Evolutionary conservation across 2,888 invertebrate genomes (phyloP).

Genomic region (Hydrotaea diabolus): DNA sequence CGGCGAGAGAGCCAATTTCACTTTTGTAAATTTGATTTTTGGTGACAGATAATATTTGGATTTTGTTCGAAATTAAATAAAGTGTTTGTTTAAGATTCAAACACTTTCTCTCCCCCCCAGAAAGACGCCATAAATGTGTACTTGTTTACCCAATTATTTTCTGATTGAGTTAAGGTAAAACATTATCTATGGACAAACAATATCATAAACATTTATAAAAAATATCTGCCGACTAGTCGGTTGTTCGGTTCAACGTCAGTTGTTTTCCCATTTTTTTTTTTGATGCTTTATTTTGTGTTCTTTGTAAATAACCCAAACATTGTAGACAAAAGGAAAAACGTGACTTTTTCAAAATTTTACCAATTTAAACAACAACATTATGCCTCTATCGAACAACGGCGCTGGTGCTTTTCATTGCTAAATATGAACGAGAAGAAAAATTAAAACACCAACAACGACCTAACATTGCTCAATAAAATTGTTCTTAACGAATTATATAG

Average conservation of each 20-base stretch:
- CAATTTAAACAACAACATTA: conserved; percentile 36
- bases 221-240: neutral
- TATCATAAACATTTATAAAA: conserved; percentile 14
- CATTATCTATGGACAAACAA: neutral
- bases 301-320: conserved; percentile 29
- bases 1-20: too few relatives aligned
- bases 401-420: conserved; percentile 2
- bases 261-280: neutral
- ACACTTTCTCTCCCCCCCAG: neutral
- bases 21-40: neutral
- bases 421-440: neutral
- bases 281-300: neutral
- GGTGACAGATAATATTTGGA: neutral
- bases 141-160: neutral
- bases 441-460: neutral
- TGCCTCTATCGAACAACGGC: neutral
- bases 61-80: neutral
- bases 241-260: neutral
- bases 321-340: conserved; percentile 24
- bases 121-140: neutral
- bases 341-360: conserved; percentile 57
- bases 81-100: neutral
- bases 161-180: neutral
- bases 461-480: neutral
- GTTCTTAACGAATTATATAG: neutral